Percentiles rank a stretch among this genome's conserved stretches.
Evolutionary conservation across 2,113 vertebrate genomes (phyloP).

Genomic region (Ptilorrhoa leucosticta): DNA sequence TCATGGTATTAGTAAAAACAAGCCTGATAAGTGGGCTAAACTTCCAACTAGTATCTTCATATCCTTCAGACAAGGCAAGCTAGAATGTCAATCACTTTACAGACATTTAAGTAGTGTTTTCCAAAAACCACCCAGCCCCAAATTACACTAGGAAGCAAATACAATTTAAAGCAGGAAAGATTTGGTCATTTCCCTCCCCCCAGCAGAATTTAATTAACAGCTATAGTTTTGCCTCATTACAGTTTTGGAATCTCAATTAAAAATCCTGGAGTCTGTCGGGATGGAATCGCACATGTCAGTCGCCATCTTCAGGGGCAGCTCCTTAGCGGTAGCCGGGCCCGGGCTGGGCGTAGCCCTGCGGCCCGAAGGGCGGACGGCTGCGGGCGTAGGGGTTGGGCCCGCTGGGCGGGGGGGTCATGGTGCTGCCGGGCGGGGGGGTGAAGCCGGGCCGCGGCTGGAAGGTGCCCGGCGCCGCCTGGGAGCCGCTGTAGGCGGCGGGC

Average conservation of each 20-base stretch:
- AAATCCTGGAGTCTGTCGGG: constrained; percentile 64
- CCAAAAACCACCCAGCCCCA: constrained; percentile 48
- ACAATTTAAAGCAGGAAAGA: constrained; percentile 74
- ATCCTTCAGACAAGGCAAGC: constrained; percentile 69
- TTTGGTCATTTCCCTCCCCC: constrained; percentile 59
- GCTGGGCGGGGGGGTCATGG: constrained; percentile 85
- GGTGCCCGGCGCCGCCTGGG: constrained; percentile 78
- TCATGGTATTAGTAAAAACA: constrained; percentile 86
- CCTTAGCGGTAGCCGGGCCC: constrained; percentile 95
- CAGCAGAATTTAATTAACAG: constrained; percentile 60
- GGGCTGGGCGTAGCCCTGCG: constrained; percentile 90
- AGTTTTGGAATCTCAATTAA: constrained; percentile 63
- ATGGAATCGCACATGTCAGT: constrained; percentile 4
- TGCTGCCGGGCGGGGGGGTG: constrained; percentile 85
- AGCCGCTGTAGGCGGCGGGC: constrained; percentile 83
- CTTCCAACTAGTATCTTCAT: constrained; percentile 71
- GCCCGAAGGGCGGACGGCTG: constrained; percentile 86
- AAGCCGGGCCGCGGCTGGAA: constrained; percentile 88
- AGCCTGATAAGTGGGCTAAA: constrained; percentile 68
- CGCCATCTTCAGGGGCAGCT: not conserved
- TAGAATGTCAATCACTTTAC: constrained; percentile 74
- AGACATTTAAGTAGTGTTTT: constrained; percentile 80
- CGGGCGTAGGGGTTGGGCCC: constrained; percentile 91
- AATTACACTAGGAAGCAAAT: constrained; percentile 73
- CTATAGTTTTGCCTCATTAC: constrained; percentile 62